These are phyloP conservation scores for Galbula dea DNA, from an alignment of 2,113 vertebrate genomes.

Conservation along the genomic window DNA sequence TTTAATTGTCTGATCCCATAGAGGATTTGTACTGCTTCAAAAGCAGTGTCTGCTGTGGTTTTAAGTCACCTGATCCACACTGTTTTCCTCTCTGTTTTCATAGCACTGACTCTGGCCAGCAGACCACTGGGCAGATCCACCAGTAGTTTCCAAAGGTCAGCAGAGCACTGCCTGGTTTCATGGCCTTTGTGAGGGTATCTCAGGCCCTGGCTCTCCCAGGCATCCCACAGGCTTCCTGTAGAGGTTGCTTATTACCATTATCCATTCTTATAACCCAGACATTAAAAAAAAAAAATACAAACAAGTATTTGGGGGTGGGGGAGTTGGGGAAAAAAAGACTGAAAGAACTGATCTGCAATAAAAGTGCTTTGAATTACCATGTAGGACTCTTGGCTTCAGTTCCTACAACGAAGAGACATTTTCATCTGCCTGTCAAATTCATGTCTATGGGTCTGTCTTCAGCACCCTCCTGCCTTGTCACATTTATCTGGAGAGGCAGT, in stretches of 20 bases:
- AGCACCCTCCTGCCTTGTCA: not conserved
- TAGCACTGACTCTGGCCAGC: constrained; percentile 25
- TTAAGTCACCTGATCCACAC: constrained; percentile 59
- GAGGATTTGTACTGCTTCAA: constrained; percentile 61
- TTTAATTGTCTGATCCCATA: constrained; percentile 40
- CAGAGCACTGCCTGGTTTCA: constrained; percentile 18
- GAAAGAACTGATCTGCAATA: not conserved
- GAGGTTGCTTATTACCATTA: not conserved
- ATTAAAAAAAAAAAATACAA: not conserved
- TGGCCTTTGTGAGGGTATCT: not conserved
- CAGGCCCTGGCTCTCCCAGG: constrained; percentile 7
- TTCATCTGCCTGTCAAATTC: not conserved
- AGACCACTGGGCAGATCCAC: constrained; percentile 44
- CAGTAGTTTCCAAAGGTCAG: constrained; percentile 35
- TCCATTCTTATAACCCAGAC: not conserved
- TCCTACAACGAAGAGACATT: not conserved
- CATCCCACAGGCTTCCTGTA: not conserved
- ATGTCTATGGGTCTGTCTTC: not conserved
- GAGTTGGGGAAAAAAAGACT: not conserved
- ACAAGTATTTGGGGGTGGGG: accelerated
- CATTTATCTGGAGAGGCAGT: not conserved
- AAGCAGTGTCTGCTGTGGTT: constrained; percentile 57
- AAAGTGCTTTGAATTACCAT: not conserved
- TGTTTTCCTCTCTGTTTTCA: constrained; percentile 61
- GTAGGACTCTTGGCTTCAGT: not conserved